Evolutionary conservation across 2,888 invertebrate species (phyloP).

Genomic region (Nysson spinosus): DNA sequence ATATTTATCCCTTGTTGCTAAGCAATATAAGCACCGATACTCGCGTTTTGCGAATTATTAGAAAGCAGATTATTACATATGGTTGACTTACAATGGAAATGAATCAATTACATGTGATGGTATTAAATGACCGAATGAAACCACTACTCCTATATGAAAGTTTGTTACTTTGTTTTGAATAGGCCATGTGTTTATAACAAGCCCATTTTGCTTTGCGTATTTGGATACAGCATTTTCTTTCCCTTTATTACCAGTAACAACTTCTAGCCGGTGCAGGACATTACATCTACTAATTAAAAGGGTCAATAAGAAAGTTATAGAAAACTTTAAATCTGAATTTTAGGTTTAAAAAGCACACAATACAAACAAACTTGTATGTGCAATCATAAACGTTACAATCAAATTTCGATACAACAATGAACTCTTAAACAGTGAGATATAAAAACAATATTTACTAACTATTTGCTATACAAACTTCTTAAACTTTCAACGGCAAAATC

Average conservation of each 20-base stretch:
- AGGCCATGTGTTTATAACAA: conserved; percentile 85
- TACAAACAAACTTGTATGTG: no score
- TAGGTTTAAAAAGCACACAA: no score
- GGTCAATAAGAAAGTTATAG: no score
- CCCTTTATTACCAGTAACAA: conserved; percentile 84
- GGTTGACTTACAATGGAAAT: conserved; percentile 87
- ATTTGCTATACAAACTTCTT: conserved; percentile 82
- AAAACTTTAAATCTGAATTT: no score
- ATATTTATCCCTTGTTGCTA: no score
- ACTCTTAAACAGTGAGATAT: no score
- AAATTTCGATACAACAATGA: no score
- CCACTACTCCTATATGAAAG: conserved; percentile 93
- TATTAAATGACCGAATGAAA: conserved; percentile 95
- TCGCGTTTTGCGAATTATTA: no score
- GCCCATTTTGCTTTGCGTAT: conserved; percentile 82
- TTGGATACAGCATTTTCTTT: conserved; percentile 83
- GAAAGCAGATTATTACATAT: no score
- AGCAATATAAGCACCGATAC: no score
- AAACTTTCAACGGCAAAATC: conserved; percentile 88
- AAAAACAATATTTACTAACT: conserved; percentile 80
- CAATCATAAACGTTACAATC: no score
- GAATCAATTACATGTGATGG: conserved; percentile 85
- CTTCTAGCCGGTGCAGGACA: conserved; percentile 81
- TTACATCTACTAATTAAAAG: conserved; percentile 79
- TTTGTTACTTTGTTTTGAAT: conserved; percentile 75